phyloP scores from a whole-genome alignment of 2,113 vertebrate genomes.

The Clinocottus analis region DNA sequence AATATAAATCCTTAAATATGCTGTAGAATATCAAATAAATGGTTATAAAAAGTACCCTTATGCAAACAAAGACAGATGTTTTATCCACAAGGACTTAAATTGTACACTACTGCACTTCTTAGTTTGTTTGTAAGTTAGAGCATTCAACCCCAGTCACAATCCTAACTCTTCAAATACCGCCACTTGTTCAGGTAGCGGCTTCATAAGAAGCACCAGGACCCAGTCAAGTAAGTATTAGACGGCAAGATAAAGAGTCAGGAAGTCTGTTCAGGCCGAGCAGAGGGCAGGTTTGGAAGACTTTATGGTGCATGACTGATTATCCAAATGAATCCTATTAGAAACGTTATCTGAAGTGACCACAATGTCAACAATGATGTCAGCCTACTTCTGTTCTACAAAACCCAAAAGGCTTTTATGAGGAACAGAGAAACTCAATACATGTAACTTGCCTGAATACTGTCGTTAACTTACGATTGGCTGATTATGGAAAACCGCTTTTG shows the following conservation, averaged over 20 bases:
- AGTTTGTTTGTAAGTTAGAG: too few relatives aligned
- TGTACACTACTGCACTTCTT: constrained; percentile 14
- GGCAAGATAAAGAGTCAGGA: not conserved
- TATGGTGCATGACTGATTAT: not conserved
- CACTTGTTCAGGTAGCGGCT: not conserved
- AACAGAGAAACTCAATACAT: not conserved
- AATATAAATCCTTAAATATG: constrained; percentile 73
- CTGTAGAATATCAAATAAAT: constrained; percentile 67
- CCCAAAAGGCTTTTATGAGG: constrained; percentile 7
- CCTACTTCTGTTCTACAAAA: not conserved
- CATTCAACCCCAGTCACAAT: too few relatives aligned
- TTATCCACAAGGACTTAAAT: constrained; percentile 41
- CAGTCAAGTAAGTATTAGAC: not conserved
- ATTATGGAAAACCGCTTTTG: not conserved
- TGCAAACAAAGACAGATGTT: constrained; percentile 69
- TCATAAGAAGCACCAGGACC: too few relatives aligned
- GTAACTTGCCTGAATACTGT: not conserved
- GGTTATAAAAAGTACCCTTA: constrained; percentile 70
- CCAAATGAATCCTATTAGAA: too few relatives aligned
- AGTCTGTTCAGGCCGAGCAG: too few relatives aligned
- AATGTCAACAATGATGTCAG: constrained; percentile 11
- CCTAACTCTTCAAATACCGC: not conserved
- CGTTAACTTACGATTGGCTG: not conserved
- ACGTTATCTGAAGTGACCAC: not conserved
- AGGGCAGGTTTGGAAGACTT: too few relatives aligned